Evolutionary conservation across 2,797 vertebrate genomes (phyloP), one percentile per base, ranked within the genome.

Genomic region (Sebastes iracundus): DNA sequence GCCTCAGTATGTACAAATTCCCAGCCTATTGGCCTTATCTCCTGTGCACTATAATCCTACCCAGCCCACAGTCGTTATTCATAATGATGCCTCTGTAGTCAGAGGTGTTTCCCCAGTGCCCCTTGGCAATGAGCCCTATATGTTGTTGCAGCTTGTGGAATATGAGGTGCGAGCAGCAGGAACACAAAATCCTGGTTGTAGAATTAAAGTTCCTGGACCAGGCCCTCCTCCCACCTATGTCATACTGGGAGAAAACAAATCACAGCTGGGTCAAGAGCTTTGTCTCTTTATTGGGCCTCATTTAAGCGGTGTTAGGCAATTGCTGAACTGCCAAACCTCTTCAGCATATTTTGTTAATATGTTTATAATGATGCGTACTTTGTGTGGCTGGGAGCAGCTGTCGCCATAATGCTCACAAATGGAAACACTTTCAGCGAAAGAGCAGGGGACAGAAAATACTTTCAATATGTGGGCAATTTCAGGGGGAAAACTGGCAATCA

Each of bases 391-490:
- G 71, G 77, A 7, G 30, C 74, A 88, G 68, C 71, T 60, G 58
- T 81, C 83, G 63, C 52, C 75, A 81, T 68, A 76, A 87, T 88
- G 72, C 22, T 62, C 71, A 72, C 84, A 93, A 94, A 87, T 95
- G 93, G 89, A 93, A 94, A 92, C 88, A 85, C 88, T 95, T 92
- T 68, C 69, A 82, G 72, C 58, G 76, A 72, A 85, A 27, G 65
- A 81, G 53, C 80, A 65, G 72, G 72, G 85, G 60, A 90, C 80
- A 75, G 80, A 87, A 93, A 94, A 95, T 91, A 46, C 75, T 88
- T 93, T 92, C 90, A 93, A 81, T 81, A 83, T 94, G 94, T 87
- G 82, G 23, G 63, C 59, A 81, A 88, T 92, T 93, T 87, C 76
- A 16, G 3, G 60, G 49, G 73, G 68, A 67, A 61, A 88, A 60